Percentiles rank a stretch among this genome's conserved stretches.
Evolutionary conservation across 1,140 invertebrate species (phyloP).

Genomic region (Drosophila ercepeae): DNA sequence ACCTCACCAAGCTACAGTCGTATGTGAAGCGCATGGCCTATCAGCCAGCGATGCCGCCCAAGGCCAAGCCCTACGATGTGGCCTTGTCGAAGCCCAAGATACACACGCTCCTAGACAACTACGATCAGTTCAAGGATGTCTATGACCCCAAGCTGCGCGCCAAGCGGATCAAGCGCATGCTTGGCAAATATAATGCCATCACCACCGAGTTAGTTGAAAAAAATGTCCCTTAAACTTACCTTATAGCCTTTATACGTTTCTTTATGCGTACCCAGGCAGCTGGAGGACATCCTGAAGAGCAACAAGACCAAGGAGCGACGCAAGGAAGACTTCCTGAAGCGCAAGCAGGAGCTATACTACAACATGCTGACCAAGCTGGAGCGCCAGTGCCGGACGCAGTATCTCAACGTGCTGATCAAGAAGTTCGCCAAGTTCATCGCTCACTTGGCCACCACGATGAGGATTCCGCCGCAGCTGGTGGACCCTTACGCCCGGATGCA

Average conservation of each 20-base stretch:
- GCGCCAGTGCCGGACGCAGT: conserved; percentile 73
- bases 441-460: conserved; percentile 77
- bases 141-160: conserved; percentile 66
- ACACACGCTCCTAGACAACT: conserved; percentile 40
- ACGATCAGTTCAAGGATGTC: conserved; percentile 54
- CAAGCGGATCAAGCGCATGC: conserved; percentile 63
- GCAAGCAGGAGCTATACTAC: conserved; percentile 79
- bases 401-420: conserved; percentile 75
- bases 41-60: conserved; percentile 62
- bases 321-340: conserved; percentile 71
- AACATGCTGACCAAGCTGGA: conserved; percentile 74
- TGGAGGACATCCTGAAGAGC: conserved; percentile 68
- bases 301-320: conserved; percentile 66
- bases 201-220: conserved; percentile 68
- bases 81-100: conserved; percentile 54
- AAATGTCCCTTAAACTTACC: not conserved
- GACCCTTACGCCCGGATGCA: conserved; percentile 80
- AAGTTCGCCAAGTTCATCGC: conserved; percentile 78
- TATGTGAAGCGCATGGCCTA: conserved; percentile 75
- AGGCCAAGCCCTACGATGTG: conserved; percentile 53
- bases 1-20: conserved; percentile 56
- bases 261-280: conserved; percentile 50
- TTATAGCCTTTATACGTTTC: too few species aligned
- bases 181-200: conserved; percentile 64
- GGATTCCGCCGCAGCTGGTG: conserved; percentile 70